Evolutionary conservation across 2,888 invertebrate genomes (phyloP).

Genomic region (Timema cristinae): DNA sequence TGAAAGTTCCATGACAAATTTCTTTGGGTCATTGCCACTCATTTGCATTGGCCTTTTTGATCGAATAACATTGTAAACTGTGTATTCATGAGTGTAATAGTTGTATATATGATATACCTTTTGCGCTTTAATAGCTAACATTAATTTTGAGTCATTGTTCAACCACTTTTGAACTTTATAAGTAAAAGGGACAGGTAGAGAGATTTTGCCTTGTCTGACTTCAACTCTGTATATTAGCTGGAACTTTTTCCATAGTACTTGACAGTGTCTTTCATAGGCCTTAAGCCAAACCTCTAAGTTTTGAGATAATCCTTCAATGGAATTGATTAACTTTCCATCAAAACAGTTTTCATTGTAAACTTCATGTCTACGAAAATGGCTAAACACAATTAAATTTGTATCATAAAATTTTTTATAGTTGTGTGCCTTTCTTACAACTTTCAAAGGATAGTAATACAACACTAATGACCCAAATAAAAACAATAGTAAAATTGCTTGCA

Average conservation of each 20-base stretch:
- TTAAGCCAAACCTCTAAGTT: conserved; percentile 17
- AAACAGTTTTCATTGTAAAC: conserved; percentile 22
- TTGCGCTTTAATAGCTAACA: neutral
- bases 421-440: no score
- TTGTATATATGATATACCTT: conserved; percentile 1
- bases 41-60: conserved; percentile 13
- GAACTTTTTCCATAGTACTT: conserved; percentile 28
- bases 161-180: conserved; percentile 23
- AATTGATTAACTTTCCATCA: conserved; percentile 1
- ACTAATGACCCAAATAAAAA: no score
- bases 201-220: conserved; percentile 20
- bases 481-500: no score
- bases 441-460: no score
- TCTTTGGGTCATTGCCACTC: neutral
- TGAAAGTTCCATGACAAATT: conserved; percentile 3
- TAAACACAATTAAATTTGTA: neutral
- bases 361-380: neutral
- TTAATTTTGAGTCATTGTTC: conserved; percentile 15
- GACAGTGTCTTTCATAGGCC: conserved; percentile 24
- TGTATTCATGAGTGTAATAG: conserved; percentile 13
- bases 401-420: no score
- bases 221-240: conserved; percentile 26
- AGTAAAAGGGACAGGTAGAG: conserved; percentile 19
- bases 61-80: conserved; percentile 10
- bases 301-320: conserved; percentile 4